Evolutionary conservation across 2,797 vertebrate genomes (phyloP), one percentile per base, ranked within the genome.

Genomic region (Pagetopsis macropterus): DNA sequence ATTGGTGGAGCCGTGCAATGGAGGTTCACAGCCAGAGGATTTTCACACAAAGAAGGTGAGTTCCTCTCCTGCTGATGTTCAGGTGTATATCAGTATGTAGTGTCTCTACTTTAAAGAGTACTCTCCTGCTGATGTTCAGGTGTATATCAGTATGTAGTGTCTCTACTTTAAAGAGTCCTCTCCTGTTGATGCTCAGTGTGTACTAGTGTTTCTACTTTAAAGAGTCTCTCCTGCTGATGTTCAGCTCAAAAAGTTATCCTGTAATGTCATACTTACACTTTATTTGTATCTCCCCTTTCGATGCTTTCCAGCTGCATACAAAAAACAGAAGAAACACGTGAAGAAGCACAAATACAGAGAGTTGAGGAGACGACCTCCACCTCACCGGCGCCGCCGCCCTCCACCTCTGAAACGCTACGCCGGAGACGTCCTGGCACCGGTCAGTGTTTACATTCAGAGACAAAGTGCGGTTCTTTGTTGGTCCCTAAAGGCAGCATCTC

Each of bases 351-450:
- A 69, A 69, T 89, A 95, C 77, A 90, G 85, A 82, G 93, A 95
- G 14, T 88, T 92, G 46, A 93, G 93, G 67, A 92, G 92, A 76
- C 90, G 88, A 70, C 91, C 89, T 62, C 91, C 75, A 16, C 76
- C 90, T 1, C 87, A 90, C 55, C 90, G 86, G 9, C 89, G 63
- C 4, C 88, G 89, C 41, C 83, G 85, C 57, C 92, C 93, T 76
- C 92, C 90, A 9, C 72, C 59, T 0, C 81, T 94, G 17, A 83
- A 94, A 52, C 93, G 95, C 69, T 96, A 94, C 5, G 88, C 95
- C 0, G 95, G 95, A 19, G 96, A 97, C 15, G 94, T 95, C 65
- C 91, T 96, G 17, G 95, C 96, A 13, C 96, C 95, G 65, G 96
- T 97, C 83, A 94, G 93, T 93, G 49, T 33, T 33, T 33, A 33